Percentiles rank a stretch among this genome's conserved stretches.
Conservation (phyloP, 2,113 vertebrate genomes). For the Campylomormyrus tamandua region DNA sequence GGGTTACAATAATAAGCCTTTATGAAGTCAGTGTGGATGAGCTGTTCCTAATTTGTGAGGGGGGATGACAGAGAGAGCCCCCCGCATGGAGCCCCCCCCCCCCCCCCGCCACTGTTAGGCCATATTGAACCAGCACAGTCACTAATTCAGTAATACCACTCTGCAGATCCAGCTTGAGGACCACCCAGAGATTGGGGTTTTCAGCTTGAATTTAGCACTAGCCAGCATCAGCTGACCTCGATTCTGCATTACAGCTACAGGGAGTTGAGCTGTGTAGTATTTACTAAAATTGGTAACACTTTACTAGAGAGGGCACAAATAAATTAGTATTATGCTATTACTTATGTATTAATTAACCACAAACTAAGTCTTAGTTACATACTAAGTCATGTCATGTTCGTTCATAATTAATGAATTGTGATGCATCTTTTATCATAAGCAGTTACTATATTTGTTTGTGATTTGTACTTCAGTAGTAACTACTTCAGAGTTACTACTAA, state of each 20-base stretch:
- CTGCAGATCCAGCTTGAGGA: background rate
- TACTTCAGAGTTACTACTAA: background rate
- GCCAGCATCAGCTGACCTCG: background rate
- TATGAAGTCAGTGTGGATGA: background rate
- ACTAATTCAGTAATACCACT: background rate
- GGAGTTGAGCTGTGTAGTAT: background rate
- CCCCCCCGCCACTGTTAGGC: background rate
- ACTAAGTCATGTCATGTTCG: background rate
- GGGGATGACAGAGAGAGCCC: conserved; percentile 20
- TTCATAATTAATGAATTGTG: background rate
- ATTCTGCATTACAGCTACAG: background rate
- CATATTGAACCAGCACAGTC: background rate
- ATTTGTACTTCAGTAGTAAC: background rate
- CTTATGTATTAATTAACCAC: background rate
- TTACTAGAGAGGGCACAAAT: background rate
- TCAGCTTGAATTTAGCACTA: background rate
- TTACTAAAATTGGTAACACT: background rate
- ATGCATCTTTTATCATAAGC: background rate
- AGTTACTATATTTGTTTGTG: background rate
- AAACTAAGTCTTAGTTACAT: background rate
- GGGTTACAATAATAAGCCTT: background rate
- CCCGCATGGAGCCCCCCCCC: background rate
- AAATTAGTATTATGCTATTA: background rate
- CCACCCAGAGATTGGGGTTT: background rate
- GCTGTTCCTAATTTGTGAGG: background rate